Conservation (phyloP, 2,113 vertebrate species). For the Microcebus lehilahytsara region DNA sequence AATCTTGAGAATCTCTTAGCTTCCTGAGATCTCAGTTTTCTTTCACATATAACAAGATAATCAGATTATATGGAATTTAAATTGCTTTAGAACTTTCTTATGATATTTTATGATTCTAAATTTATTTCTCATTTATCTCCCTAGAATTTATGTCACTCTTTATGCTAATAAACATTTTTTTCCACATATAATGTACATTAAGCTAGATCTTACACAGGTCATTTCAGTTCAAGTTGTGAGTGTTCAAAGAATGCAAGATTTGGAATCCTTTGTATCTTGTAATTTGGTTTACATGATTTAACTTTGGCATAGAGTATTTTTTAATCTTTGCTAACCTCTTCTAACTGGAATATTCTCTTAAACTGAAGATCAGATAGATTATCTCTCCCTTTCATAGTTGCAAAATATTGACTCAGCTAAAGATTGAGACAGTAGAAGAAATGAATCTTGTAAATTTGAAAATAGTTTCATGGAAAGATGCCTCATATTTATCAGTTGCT, state of each 20-base stretch:
- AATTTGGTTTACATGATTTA: slow-evolving; percentile 20
- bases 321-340: neutral
- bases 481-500: neutral
- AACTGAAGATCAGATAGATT: slow-evolving; percentile 22
- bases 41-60: neutral
- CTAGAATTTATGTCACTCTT: neutral
- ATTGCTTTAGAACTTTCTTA: neutral
- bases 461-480: neutral
- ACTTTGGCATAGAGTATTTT: slow-evolving; percentile 7
- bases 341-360: neutral
- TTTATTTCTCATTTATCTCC: neutral
- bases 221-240: neutral
- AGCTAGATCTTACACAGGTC: neutral
- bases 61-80: neutral
- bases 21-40: neutral
- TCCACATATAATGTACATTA: neutral
- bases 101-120: neutral
- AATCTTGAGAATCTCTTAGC: neutral
- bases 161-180: neutral
- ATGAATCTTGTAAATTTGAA: slow-evolving; percentile 40
- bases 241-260: neutral
- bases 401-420: neutral
- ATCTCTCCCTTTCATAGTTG: neutral
- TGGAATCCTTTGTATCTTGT: neutral
- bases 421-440: neutral